Base-by-base conservation (phyloP, 1,140 invertebrate genomes). In the Himalopsyche phryganea region DNA sequence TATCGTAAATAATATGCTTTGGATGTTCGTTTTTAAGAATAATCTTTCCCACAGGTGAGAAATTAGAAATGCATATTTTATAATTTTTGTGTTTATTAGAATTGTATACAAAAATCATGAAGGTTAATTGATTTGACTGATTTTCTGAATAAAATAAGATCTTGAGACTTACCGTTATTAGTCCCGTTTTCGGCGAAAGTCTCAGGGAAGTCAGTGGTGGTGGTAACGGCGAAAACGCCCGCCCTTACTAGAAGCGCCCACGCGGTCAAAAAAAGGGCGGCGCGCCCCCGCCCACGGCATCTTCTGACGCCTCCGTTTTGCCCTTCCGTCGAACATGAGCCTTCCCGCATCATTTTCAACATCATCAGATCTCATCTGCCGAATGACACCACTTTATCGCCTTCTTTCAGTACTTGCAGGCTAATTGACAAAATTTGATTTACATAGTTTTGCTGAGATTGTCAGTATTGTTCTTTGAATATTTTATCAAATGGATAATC, bases 181-280 rank as follows among this genome's bases (percentile, higher is more conserved):
- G 61, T 64, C 50, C 58, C 58, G 28, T 64, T 64, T 57, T 64
- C 61, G n/a, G 61, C 61, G 51, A 57, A 64, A 1, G 57, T 58
- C 28, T 64, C 61, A n/a, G 61, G 61, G 40, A 49, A 60, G 23
- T 64, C 61, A 0, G 61, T 64, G 11, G 61, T 64, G 23, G 61
- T 64, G 18, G 61, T 60, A n/a, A 44, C 18, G 6, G 53, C 32
- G 14, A 45, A 47, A 20, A 58, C 33, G 18, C 57, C 46, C 4
- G 51, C 40, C 10, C 44, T 36, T 18, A 58, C 42, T 14, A 36
- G 40, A 9, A 64, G 50, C 1, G 42, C 42, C 46, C 23, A 47
- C 49, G 33, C 56, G 19, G 51, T 9, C 46, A 33, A 45, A 18
- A 59, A 23, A 14, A 60, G 38, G 14, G 15, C 51, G n/a, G 36